These are phyloP conservation scores for Drosophila formosana DNA, from an alignment of 2,888 invertebrate genomes.

Conservation along the genomic window DNA sequence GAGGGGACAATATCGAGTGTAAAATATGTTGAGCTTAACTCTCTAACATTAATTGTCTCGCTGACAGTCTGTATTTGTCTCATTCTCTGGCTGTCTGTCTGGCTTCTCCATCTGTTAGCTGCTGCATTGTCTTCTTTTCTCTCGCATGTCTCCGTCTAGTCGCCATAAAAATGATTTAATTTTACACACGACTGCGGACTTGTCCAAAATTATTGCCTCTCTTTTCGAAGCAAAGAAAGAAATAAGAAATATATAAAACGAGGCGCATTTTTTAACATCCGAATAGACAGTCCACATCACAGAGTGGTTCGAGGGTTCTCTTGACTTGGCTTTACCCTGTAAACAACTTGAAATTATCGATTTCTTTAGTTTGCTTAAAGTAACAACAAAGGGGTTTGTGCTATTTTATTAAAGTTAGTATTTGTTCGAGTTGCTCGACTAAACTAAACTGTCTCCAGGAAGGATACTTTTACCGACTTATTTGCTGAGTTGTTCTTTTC, in stretches of 20 bases:
- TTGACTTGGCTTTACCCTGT: constrained; percentile 9
- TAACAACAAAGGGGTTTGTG: too few relatives aligned
- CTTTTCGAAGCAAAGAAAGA: constrained; percentile 19
- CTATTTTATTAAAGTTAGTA: too few relatives aligned
- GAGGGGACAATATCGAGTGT: constrained; percentile 41
- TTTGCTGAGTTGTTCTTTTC: neutral
- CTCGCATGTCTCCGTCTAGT: constrained; percentile 33
- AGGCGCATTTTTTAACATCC: constrained; percentile 24
- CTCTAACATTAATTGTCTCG: constrained; percentile 63
- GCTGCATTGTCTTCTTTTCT: constrained; percentile 2
- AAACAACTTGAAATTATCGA: constrained; percentile 7
- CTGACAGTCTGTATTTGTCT: constrained; percentile 31
- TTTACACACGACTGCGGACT: constrained; percentile 67
- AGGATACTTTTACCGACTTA: neutral
- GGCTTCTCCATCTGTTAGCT: neutral
- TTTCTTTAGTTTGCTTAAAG: neutral
- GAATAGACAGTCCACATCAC: constrained; percentile 1
- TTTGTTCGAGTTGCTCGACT: too few relatives aligned
- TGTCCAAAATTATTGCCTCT: constrained; percentile 47
- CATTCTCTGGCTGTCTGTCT: neutral
- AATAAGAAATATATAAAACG: constrained; percentile 12
- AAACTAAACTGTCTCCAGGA: neutral
- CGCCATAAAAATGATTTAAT: constrained; percentile 78
- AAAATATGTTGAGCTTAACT: constrained; percentile 53
- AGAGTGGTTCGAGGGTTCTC: neutral